Evolutionary conservation across 2,113 vertebrate species (phyloP), one percentile per base, ranked within the genome.

Genomic region (Ptilonorhynchus violaceus): DNA sequence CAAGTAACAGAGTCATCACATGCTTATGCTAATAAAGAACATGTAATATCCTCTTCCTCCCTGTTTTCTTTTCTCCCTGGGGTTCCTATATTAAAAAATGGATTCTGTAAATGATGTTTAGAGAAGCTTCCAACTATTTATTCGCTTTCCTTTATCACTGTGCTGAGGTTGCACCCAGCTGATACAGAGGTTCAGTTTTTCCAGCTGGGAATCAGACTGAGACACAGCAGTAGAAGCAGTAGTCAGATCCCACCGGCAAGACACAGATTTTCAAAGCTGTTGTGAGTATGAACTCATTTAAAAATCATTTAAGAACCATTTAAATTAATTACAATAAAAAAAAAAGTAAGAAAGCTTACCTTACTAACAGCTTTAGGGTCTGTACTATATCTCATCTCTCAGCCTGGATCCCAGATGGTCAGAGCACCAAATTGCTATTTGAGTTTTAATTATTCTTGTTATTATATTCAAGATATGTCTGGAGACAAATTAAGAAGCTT

Each of bases 351-450:
- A 93, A 93, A 85, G 50, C 85, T 89, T 93, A 92, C 96, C 91
- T 93, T 86, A 84, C 88, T 80, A 88, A 94, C 82, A 94, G 88
- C 93, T 95, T 93, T 85, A 95, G 85, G 84, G 77, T 52, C 91
- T 95, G 41, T 84, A 88, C 82, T 90, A 12, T 72, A 84, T 92
- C 72, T 90, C 79, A 67, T 94, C 55, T 94, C 89, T 93, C 82
- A 88, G 79, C 33, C 88, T 92, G 47, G 85, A 96, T 90, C 93
- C 88, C 92, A 97, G 93, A 96, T 95, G 92, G 93, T 93, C 93
- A 95, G 44, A 92, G 22, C 24, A 78, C 64, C 82, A 95, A 96
- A 96, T 74, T 96, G 85, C 67, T 95, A 92, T 94, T 88, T 90
- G 67, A 95, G 67, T 88, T 95, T 92, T 94, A 96, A 96, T 95